Base-by-base conservation (phyloP, 30 jellyfish, hydroid and myxozoan genomes). In the Pseudorhiza aurosa region DNA sequence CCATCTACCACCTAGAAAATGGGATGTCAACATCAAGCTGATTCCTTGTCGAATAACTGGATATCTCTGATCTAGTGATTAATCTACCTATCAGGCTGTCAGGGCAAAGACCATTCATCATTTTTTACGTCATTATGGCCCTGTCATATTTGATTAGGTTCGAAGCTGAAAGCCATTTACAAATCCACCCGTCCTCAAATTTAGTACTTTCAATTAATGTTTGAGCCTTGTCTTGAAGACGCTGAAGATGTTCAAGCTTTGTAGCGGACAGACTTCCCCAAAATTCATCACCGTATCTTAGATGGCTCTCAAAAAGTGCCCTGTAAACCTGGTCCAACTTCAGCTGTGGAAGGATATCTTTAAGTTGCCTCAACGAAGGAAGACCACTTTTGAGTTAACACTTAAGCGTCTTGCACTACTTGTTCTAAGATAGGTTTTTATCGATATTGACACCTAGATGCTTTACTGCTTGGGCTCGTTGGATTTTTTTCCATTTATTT, bases 211-310 rank as follows among this genome's bases (percentile, higher is more conserved):
- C n/a, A n/a, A n/a, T n/a, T n/a, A n/a, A n/a, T n/a, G n/a, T n/a
- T n/a, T n/a, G n/a, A n/a, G n/a, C n/a, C n/a, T n/a, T n/a, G n/a
- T n/a, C n/a, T n/a, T n/a, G n/a, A n/a, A n/a, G n/a, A n/a, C n/a
- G n/a, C n/a, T n/a, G 70, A 56, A 56, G 40, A 17, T 56, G 70
- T 5, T 56, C 70, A 56, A 56, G 70, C 70, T 56, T 56, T 7
- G 70, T 56, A 56, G 70, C 70, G 70, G 70, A 56, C 70, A 56
- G 39, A 56, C 70, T 56, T 7, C 70, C 70, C 39, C 70, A 56
- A 17, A 56, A 56, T 56, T 56, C 39, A 56, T 56, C 70, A 56
- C 70, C 70, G 39, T 56, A 56, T 15, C 70, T 22, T 56, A 56
- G 70, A 24, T 24, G 35, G 70, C 70, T 56, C 70, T 56, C 70